Evolutionary conservation across 2,888 invertebrate genomes (phyloP), one percentile per base, ranked within the genome.

Genomic region (Campoplex nolae): DNA sequence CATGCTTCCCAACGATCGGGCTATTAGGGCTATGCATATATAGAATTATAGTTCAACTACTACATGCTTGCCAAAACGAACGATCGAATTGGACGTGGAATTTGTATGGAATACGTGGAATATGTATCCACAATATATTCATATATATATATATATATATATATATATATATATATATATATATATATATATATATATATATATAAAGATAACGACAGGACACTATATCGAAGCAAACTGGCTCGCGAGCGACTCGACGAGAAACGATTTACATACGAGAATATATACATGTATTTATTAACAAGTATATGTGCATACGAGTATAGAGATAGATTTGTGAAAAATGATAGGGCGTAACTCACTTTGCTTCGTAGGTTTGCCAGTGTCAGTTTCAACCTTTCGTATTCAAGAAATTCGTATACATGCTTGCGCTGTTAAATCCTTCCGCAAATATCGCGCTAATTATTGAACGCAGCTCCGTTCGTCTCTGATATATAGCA

Each of bases 381-480:
- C 58, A 35, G 48, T 23, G 32, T 58, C 75, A 38, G 76, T 75
- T 75, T 51, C 23, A 71, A 51, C 76, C 71, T 80, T 76, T 73
- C 71, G 76, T 58, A 71, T 78, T 28, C 23, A 42, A 77, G 75
- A 54, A 75, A 35, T 35, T 58, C 32, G 77, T 18, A 28, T 84
- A 79, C 42, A 71, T 38, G 38, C 78, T 51, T 67, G 58, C 76
- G 42, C 76, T 71, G 83, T 86, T 86, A 81, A 85, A 85, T 83
- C 83, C 85, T 85, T 86, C 77, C 76, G 85, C 83, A 85, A 85
- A 85, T 77, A 88, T 83, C 80, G 86, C 78, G 80, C 83, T 86
- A 86, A 85, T 88, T 88, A 84, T 83, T 88, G 88, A 85, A 86
- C 83, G 80, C 68, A 48, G 76, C 76, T 84, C 68, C 77, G 65